Evolutionary conservation across 2,113 vertebrate species (phyloP), one percentile per base, ranked within the genome.

Genomic region (Catharus bicknelli): DNA sequence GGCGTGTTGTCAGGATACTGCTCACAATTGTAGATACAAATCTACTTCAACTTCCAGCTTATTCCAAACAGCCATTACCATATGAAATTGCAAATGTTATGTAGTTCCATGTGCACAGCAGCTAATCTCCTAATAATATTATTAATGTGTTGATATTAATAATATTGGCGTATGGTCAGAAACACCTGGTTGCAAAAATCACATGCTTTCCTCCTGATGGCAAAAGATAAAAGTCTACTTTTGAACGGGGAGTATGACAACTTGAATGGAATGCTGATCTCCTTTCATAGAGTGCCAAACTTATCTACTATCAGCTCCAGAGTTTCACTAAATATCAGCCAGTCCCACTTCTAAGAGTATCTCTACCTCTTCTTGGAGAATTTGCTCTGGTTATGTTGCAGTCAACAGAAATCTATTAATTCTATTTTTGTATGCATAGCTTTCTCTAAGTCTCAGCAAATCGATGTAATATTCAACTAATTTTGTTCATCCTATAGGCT

Each of bases 91-190:
- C 50, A 85, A 94, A 79, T 82, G 20, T 77, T 91, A 9, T 48
- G 66, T 76, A 76, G 67, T 25, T 72, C 70, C 54, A 73, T 57
- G 62, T 73, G 70, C 87, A 79, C 2, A 4, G 84, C 50, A 83
- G 43, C 89, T 95, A 87, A 95, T 90, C 90, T 83, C 57, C 68
- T 82, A 94, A 75, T 83, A 96, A 79, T 84, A 64, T 68, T 84
- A 90, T 82, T 94, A 89, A 76, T 53, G 42, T 96, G 95, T 95
- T 95, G 94, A 73, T 95, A 90, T 91, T 92, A 89, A 95, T 91
- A 95, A 91, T 93, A 94, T 93, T 96, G 95, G 94, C 94, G 13
- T 69, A 5, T 58, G 87, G 91, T 85, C 90, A 93, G 91, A 95
- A 90, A 69, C 87, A 96, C 91, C 94, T 95, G 94, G 94, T 53